Evolutionary conservation across 2,888 invertebrate genomes (phyloP).

Genomic region (Scrobipalpa costella): DNA sequence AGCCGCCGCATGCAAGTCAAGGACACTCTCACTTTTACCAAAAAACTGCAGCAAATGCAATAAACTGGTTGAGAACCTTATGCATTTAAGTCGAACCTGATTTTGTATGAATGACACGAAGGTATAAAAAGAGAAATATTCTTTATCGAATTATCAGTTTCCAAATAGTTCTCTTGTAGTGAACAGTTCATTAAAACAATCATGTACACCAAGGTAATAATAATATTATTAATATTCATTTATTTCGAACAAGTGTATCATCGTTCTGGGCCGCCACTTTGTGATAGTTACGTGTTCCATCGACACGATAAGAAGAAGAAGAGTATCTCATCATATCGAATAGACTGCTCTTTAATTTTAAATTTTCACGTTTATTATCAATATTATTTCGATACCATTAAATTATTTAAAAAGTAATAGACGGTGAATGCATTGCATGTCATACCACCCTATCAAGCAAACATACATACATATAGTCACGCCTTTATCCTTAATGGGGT

Average conservation of each 20-base stretch:
- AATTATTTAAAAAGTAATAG: too few relatives aligned
- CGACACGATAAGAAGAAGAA: too few relatives aligned
- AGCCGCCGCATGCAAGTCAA: not conserved
- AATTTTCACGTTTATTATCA: too few relatives aligned
- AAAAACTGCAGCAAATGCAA: not conserved
- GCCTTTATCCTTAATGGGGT: too few relatives aligned
- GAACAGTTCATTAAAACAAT: slow-evolving; percentile 11
- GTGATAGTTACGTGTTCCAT: too few relatives aligned
- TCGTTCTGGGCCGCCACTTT: too few relatives aligned
- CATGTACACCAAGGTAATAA: slow-evolving; percentile 13
- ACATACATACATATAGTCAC: too few relatives aligned
- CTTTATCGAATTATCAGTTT: slow-evolving; percentile 2
- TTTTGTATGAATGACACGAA: not conserved
- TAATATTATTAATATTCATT: not conserved
- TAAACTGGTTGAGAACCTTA: not conserved
- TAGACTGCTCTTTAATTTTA: too few relatives aligned
- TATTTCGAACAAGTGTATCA: too few relatives aligned
- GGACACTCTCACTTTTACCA: not conserved
- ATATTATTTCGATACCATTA: not conserved
- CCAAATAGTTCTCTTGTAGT: not conserved
- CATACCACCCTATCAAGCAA: too few relatives aligned
- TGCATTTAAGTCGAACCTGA: not conserved
- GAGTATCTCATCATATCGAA: too few relatives aligned
- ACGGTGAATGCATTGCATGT: too few relatives aligned
- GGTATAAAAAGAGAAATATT: slow-evolving; percentile 7